These are phyloP conservation scores for Redunca redunca DNA, from an alignment of 2,113 vertebrate genomes.

Conservation along the genomic window DNA sequence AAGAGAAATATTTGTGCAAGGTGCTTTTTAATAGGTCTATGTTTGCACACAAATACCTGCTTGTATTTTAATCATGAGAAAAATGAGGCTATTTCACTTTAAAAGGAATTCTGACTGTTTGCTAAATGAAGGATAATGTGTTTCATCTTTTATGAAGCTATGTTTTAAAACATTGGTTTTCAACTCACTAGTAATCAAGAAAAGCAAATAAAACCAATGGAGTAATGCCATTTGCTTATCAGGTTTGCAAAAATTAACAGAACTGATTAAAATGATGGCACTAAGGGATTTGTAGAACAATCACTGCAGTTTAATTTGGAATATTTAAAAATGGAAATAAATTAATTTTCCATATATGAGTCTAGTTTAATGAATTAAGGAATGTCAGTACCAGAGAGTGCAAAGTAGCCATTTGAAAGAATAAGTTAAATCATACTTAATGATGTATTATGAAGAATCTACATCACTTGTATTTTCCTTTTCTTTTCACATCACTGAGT, in stretches of 20 bases:
- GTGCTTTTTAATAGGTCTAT: slow-evolving; percentile 60
- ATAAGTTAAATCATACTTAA: not conserved
- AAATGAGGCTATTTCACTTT: slow-evolving; percentile 23
- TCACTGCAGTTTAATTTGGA: not conserved
- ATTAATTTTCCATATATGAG: not conserved
- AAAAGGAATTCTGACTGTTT: slow-evolving; percentile 30
- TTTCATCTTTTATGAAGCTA: not conserved
- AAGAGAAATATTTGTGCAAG: slow-evolving; percentile 57
- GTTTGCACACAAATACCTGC: slow-evolving; percentile 58
- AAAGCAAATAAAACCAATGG: not conserved
- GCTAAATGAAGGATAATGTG: not conserved
- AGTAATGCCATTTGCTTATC: not conserved
- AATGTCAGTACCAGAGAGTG: not conserved
- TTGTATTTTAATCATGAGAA: slow-evolving; percentile 61
- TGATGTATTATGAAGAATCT: not conserved
- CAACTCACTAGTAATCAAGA: not conserved
- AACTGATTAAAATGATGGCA: not conserved
- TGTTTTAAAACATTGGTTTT: slow-evolving; percentile 24
- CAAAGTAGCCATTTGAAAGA: not conserved
- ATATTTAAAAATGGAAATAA: not conserved
- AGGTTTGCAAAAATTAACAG: not conserved
- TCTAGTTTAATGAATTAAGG: not conserved
- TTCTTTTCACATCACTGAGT: not conserved
- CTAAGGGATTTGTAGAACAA: not conserved
- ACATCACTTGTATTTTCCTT: not conserved